A percentile compares a stretch with the other conserved stretches of the same genome.
These are phyloP conservation scores for Epirrhoe tristata DNA, from an alignment of 2,888 invertebrate genomes.

Conservation along the genomic window DNA sequence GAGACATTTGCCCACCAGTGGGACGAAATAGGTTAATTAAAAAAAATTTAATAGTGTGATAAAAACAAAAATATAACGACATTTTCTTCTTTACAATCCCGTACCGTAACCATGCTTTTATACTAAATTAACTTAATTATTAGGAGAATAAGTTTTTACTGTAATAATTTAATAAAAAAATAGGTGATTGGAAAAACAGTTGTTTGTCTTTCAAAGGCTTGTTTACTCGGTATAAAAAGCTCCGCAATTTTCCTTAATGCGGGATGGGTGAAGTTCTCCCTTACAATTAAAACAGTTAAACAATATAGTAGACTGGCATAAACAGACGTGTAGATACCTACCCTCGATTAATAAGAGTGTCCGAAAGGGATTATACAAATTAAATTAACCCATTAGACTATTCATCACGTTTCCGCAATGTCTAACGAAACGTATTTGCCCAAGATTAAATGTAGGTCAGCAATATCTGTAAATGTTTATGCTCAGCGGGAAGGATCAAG, in stretches of 20 bases:
- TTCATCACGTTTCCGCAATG: conserved; percentile 26
- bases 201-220: background rate
- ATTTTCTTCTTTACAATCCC: background rate
- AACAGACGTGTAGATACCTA: conserved; percentile 12
- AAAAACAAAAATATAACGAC: too few species aligned
- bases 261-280: conserved; percentile 5
- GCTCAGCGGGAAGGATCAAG: conserved; percentile 16
- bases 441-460: conserved; percentile 18
- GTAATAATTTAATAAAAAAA: background rate
- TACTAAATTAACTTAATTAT: too few species aligned
- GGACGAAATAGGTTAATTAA: too few species aligned
- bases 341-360: conserved; percentile 29
- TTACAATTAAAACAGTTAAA: conserved; percentile 25
- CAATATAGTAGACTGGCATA: background rate
- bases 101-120: background rate
- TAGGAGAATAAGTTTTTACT: background rate
- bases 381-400: conserved; percentile 30
- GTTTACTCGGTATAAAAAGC: conserved; percentile 2
- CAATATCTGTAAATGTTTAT: conserved; percentile 21
- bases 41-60: too few species aligned
- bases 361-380: conserved; percentile 26
- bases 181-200: background rate
- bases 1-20: too few species aligned
- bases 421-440: conserved; percentile 21
- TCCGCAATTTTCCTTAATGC: conserved; percentile 5